phyloP scores from a whole-genome alignment of 2,888 invertebrate genomes.

The Thecophora atra region DNA sequence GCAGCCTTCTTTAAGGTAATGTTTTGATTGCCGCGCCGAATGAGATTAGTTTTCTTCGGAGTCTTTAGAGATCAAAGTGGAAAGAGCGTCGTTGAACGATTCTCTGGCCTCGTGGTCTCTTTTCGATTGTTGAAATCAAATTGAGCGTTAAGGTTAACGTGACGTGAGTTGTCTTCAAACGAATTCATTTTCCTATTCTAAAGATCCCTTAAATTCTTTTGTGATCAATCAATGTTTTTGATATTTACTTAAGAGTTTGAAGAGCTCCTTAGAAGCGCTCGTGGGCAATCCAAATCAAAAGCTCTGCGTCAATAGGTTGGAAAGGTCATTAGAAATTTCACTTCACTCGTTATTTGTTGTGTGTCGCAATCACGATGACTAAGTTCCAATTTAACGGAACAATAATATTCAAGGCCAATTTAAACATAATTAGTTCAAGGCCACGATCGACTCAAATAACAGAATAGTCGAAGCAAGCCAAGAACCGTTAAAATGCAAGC shows the following conservation, averaged over 20 bases:
- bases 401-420: too few relatives aligned
- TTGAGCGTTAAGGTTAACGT: slow-evolving; percentile 20
- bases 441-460: too few relatives aligned
- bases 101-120: slow-evolving; percentile 37
- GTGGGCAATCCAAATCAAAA: too few relatives aligned
- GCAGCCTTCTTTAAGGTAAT: neutral
- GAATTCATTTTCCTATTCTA: neutral
- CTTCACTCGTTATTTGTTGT: too few relatives aligned
- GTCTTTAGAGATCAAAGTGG: neutral
- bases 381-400: too few relatives aligned
- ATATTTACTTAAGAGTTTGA: neutral
- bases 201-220: neutral
- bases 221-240: neutral
- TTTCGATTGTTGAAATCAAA: slow-evolving; percentile 18
- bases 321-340: too few relatives aligned
- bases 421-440: too few relatives aligned
- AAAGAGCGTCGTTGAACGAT: slow-evolving; percentile 27
- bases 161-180: neutral
- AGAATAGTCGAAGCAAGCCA: too few relatives aligned
- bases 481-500: too few relatives aligned
- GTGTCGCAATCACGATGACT: too few relatives aligned
- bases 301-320: too few relatives aligned
- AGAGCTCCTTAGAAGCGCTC: neutral
- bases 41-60: slow-evolving; percentile 37
- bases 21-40: slow-evolving; percentile 44